Evolutionary conservation across 2,797 vertebrate genomes (phyloP).

Genomic region (Zenarchopterus dispar): DNA sequence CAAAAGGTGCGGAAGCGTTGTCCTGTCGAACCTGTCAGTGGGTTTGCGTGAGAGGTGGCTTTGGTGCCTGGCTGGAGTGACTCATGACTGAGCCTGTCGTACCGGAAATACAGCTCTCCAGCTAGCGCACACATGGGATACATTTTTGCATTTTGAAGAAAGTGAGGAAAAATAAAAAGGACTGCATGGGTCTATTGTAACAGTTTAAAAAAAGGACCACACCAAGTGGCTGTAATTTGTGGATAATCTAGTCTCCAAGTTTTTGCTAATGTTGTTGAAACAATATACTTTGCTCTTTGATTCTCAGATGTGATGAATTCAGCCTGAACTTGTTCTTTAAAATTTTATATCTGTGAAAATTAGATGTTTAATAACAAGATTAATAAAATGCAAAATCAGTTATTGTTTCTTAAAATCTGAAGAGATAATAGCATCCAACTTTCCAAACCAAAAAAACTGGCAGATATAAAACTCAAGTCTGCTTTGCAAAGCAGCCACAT

Average conservation of each 20-base stretch:
- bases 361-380: no score
- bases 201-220: conserved; percentile 14
- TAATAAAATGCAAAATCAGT: no score
- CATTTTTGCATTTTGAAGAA: conserved; percentile 17
- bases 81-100: conserved; percentile 62
- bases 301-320: neutral
- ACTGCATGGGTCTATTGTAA: conserved; percentile 16
- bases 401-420: no score
- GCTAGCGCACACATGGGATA: conserved; percentile 34
- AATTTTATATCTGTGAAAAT: neutral
- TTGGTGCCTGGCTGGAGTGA: conserved; percentile 30
- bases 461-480: neutral
- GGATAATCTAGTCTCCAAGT: neutral
- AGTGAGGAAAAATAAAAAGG: neutral
- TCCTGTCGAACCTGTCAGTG: conserved; percentile 27
- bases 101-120: conserved; percentile 34
- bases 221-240: neutral
- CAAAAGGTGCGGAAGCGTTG: conserved; percentile 1
- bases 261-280: no score
- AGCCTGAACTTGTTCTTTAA: neutral
- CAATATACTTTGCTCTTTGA: neutral
- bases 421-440: no score
- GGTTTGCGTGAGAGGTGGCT: conserved; percentile 11
- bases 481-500: neutral
- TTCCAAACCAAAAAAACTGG: no score